Evolutionary conservation across 2,113 vertebrate genomes (phyloP), one percentile per base, ranked within the genome.

Genomic region (Harpagus bidentatus): DNA sequence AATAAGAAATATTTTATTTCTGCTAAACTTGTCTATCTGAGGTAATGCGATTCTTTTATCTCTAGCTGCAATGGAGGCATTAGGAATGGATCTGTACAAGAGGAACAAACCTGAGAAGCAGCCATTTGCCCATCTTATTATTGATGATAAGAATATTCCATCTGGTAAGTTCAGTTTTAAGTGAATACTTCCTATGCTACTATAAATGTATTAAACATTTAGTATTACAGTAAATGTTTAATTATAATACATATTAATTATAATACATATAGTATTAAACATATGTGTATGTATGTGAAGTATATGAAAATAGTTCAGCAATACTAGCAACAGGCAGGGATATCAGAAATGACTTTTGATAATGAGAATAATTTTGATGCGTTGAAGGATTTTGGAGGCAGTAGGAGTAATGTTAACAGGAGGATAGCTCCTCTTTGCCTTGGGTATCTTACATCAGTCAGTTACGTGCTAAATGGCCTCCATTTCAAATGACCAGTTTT

Each of bases 121-220:
- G 15, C 98, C 98, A 6, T 98, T 98, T 93, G 98, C 98, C 58
- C 98, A 99, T 91, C 98, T 99, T 69, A 98, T 98, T 71, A 98
- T 98, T 88, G 98, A 98, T 71, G 98, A 97, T 91, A 97, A 95
- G 38, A 97, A 98, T 82, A 98, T 98, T 90, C 98, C 98, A 43
- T 93, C 97, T 52, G 98, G 98, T 98, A 94, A 98, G 98, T 95
- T 96, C 11, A 21, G 2, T 72, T 95, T 93, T 38, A 62, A 91
- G 56, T 50, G 47, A 82, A 62, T 70, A 29, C 20, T 87, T 95
- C 8, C 36, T 76, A 4, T 56, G 48, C 12, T 42, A 10, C 43
- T 86, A 42, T 83, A 52, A 73, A 71, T 22, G 4, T 55, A 52
- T 88, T 52, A 29, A 93, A 52, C 7, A 36, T n/a, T n/a, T n/a